Percentiles rank a stretch among this genome's conserved stretches.
These are phyloP conservation scores for Ictalurus furcatus DNA, from an alignment of 2,113 vertebrate species.

Conservation along the genomic window DNA sequence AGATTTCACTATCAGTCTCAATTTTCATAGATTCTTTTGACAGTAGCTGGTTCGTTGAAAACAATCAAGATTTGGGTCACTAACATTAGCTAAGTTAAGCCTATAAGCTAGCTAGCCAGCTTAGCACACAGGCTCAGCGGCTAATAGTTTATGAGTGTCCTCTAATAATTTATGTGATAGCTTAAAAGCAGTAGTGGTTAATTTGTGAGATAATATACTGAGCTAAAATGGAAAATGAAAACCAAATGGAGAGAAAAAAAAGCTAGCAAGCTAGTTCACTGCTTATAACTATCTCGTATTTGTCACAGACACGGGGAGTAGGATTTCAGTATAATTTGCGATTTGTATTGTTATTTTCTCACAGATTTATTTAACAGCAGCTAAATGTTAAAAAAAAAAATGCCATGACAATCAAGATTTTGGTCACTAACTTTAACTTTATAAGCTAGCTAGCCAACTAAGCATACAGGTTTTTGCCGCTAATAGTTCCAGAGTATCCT, in stretches of 20 bases:
- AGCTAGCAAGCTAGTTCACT: not conserved
- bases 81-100: not conserved
- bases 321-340: not conserved
- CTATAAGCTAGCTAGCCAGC: not conserved
- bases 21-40: not conserved
- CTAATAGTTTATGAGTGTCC: not conserved
- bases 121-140: not conserved
- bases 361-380: not conserved
- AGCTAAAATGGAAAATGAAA: not conserved
- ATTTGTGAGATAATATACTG: not conserved
- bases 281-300: not conserved
- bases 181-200: not conserved
- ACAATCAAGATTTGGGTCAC: not conserved
- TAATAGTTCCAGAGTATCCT: not conserved
- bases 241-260: not conserved
- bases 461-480: not conserved
- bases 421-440: not conserved
- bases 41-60: not conserved
- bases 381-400: not conserved
- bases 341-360: not conserved
- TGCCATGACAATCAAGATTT: not conserved
- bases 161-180: not conserved
- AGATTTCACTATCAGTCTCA: not conserved
- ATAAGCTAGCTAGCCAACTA: not conserved
- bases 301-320: not conserved